Percentiles rank a stretch among this genome's conserved stretches.
Conservation (phyloP, 2,797 vertebrate species). For the Pangasius sanitwongsei region DNA sequence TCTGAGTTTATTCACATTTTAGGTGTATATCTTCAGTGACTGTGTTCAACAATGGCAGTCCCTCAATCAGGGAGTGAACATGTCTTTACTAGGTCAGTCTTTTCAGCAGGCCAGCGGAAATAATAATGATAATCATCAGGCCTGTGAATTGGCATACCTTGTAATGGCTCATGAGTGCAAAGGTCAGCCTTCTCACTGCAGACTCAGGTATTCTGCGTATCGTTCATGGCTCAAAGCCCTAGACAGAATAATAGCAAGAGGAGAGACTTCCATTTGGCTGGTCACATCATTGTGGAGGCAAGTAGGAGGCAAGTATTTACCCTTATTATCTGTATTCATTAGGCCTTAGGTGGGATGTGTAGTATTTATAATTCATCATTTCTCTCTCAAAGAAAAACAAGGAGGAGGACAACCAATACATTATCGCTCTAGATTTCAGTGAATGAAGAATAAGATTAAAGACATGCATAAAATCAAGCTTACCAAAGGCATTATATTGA, state of each 20-base stretch:
- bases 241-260: background rate
- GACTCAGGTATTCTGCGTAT: background rate
- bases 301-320: background rate
- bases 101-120: background rate
- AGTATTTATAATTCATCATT: background rate
- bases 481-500: background rate
- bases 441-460: background rate
- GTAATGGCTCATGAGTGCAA: slow-evolving; percentile 5
- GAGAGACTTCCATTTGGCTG: background rate
- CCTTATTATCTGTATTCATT: background rate
- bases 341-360: background rate
- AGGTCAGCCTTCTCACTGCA: background rate
- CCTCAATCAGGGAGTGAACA: background rate
- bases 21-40: background rate
- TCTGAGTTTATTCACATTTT: background rate
- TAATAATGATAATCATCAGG: background rate
- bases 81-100: background rate
- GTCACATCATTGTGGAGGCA: background rate
- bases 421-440: background rate
- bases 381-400: background rate
- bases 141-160: background rate
- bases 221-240: background rate
- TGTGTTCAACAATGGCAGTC: background rate
- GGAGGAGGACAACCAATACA: background rate
- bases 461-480: background rate